Conservation (phyloP, 2,888 invertebrate species). For the Cremastinae sp. region DNA sequence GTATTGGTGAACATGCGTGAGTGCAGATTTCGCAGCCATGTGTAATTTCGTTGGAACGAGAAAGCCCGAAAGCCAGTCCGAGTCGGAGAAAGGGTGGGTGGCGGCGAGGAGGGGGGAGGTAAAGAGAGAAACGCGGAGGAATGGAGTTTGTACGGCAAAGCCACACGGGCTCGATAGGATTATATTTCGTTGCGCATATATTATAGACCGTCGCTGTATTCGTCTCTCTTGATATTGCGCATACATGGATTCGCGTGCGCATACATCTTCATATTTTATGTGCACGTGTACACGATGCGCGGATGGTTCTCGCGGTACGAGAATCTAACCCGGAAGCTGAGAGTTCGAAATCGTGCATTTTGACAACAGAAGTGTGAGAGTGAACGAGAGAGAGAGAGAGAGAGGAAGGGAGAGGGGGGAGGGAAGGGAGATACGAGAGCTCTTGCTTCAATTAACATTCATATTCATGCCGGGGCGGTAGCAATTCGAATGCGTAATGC, state of each 20-base stretch:
- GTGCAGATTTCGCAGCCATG: conserved; percentile 47
- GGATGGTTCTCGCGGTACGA: conserved; percentile 29
- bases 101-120: not conserved
- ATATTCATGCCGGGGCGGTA: conserved; percentile 67
- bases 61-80: conserved; percentile 33
- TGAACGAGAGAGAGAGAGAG: conserved; percentile 2
- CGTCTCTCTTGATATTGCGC: conserved; percentile 59
- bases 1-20: conserved; percentile 61
- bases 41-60: conserved; percentile 57
- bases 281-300: conserved; percentile 13
- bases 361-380: conserved; percentile 47
- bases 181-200: conserved; percentile 65
- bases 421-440: not conserved
- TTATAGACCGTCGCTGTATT: conserved; percentile 50
- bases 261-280: not conserved
- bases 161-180: conserved; percentile 63
- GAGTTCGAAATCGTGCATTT: conserved; percentile 66
- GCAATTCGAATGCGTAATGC: conserved; percentile 72
- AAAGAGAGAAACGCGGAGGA: conserved; percentile 2
- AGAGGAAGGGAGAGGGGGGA: not conserved
- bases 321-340: conserved; percentile 63
- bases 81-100: not conserved
- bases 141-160: conserved; percentile 28
- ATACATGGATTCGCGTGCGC: conserved; percentile 19
- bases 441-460: conserved; percentile 65